Evolutionary conservation across 1,140 invertebrate genomes (phyloP).

Genomic region (Aphaenogaster ashmeadi): DNA sequence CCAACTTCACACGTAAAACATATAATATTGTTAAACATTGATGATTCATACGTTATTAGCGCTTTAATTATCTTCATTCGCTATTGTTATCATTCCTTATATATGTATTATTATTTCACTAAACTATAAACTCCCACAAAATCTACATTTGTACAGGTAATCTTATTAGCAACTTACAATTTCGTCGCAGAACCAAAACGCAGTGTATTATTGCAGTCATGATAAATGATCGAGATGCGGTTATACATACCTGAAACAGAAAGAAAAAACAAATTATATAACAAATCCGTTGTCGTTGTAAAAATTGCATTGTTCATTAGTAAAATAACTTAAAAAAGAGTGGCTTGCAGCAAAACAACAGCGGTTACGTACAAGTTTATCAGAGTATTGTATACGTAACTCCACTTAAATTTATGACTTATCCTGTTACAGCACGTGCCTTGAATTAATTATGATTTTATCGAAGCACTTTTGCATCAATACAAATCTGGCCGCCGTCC

Average conservation of each 20-base stretch:
- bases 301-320: neutral
- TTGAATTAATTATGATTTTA: conserved; percentile 58
- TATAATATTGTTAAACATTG: neutral
- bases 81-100: neutral
- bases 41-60: neutral
- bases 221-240: neutral
- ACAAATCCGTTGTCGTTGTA: neutral
- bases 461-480: neutral
- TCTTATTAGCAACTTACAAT: conserved; percentile 46
- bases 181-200: neutral
- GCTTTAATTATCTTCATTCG: neutral
- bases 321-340: neutral
- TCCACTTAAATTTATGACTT: conserved; percentile 26
- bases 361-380: conserved; percentile 4
- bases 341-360: neutral
- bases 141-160: neutral
- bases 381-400: neutral
- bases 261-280: neutral
- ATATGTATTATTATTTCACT: neutral
- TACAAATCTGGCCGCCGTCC: conserved; percentile 11
- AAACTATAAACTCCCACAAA: neutral
- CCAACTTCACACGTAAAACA: neutral
- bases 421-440: conserved; percentile 32
- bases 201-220: neutral
- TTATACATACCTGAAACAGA: conserved; percentile 78